Conservation (phyloP, 2,113 vertebrate species). For the Microtus richardsoni region DNA sequence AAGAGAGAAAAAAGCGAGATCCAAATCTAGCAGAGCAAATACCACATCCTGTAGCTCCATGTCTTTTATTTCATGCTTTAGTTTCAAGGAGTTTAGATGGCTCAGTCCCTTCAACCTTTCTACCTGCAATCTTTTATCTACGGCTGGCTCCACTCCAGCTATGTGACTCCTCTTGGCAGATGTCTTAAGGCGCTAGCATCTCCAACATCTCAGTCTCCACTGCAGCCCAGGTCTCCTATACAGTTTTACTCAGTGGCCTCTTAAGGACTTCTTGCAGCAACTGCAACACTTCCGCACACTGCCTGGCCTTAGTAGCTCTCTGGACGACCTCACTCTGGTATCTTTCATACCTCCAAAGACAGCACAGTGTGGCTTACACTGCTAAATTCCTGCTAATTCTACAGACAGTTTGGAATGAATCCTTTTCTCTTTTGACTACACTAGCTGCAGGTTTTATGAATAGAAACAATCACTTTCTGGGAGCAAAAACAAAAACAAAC, state of each 20-base stretch:
- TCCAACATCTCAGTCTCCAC: not conserved
- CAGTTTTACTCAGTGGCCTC: not conserved
- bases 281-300: not conserved
- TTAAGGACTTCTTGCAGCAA: not conserved
- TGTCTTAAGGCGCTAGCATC: not conserved
- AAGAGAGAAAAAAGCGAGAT: not conserved
- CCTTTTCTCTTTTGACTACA: not conserved
- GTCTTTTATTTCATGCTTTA: not conserved
- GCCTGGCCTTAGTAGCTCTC: not conserved
- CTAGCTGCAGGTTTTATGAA: not conserved
- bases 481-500: not conserved
- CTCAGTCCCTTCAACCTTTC: not conserved
- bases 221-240: not conserved
- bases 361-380: not conserved
- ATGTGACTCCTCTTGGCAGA: not conserved
- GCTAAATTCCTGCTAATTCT: not conserved
- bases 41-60: not conserved
- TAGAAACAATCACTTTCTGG: not conserved
- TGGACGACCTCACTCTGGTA: not conserved
- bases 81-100: not conserved
- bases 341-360: not conserved
- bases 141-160: not conserved
- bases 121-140: not conserved
- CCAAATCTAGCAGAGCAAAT: not conserved
- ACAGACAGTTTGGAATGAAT: not conserved